Conservation (phyloP, 1,140 invertebrate species). For the Drosophila mojavensis region DNA sequence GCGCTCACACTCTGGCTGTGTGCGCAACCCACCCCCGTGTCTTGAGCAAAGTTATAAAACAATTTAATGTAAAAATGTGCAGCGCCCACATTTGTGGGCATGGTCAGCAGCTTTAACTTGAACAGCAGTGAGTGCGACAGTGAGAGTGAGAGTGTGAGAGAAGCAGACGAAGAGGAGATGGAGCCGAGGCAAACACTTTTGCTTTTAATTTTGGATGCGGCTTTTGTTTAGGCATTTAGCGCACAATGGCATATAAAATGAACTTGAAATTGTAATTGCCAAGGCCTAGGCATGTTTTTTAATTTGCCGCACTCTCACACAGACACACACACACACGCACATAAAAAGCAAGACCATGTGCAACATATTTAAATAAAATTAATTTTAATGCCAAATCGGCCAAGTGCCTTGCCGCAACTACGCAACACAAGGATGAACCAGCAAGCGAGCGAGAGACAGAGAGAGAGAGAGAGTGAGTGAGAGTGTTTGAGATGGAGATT, state of each 20-base stretch:
- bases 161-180: background rate
- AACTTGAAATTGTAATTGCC: slow-evolving; percentile 78
- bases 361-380: slow-evolving; percentile 66
- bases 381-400: slow-evolving; percentile 69
- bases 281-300: slow-evolving; percentile 62
- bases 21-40: background rate
- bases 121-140: no score
- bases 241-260: slow-evolving; percentile 64
- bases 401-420: slow-evolving; percentile 36
- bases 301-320: slow-evolving; percentile 43
- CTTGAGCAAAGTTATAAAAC: slow-evolving; percentile 62
- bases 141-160: no score
- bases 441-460: background rate
- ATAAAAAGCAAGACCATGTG: background rate
- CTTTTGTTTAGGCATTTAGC: slow-evolving; percentile 31
- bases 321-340: slow-evolving; percentile 20
- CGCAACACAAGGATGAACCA: background rate
- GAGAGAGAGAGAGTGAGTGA: background rate
- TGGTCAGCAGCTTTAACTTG: slow-evolving; percentile 7
- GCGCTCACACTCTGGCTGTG: slow-evolving; percentile 6
- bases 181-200: slow-evolving; percentile 18
- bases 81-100: background rate
- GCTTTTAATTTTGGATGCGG: slow-evolving; percentile 31
- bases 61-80: slow-evolving; percentile 74
- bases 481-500: background rate